These are phyloP conservation scores for Rhogogaster chlorosoma DNA, from an alignment of 2,888 invertebrate genomes.

Conservation along the genomic window DNA sequence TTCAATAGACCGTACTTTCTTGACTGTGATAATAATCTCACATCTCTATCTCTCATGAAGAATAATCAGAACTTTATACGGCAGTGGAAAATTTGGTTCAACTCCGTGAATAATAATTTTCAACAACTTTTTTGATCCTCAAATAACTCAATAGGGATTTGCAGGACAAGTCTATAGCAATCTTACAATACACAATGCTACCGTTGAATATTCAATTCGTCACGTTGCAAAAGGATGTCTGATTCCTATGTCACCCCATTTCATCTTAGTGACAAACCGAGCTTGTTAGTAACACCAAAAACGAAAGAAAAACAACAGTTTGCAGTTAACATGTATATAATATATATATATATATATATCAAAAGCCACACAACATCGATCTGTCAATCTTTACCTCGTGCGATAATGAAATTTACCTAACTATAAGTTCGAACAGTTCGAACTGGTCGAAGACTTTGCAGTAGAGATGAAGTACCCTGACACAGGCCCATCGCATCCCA, in stretches of 20 bases:
- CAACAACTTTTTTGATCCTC: neutral
- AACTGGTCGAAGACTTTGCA: conserved; percentile 93
- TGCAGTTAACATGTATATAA: neutral
- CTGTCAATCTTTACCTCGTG: neutral
- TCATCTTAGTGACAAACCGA: neutral
- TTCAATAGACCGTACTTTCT: neutral
- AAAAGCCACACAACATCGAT: conserved; percentile 1
- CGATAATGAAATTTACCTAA: conserved; percentile 82
- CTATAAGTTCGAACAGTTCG: conserved; percentile 88
- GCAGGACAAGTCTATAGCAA: neutral
- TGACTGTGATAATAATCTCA: neutral
- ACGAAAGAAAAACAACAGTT: conserved; percentile 56
- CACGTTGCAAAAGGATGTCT: neutral
- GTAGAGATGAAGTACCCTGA: conserved; percentile 91
- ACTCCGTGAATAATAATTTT: neutral
- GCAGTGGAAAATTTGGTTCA: neutral
- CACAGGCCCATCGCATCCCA: conserved; percentile 90
- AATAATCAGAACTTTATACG: neutral
- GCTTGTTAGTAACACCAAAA: conserved; percentile 9
- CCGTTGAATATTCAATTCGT: neutral
- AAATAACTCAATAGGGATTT: neutral
- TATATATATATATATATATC: neutral
- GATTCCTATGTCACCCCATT: neutral
- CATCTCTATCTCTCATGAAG: neutral
- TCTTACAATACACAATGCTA: neutral